Percentiles rank a stretch among this genome's conserved stretches.
These are phyloP conservation scores for Pyxicephalus adspersus DNA, from an alignment of 2,113 vertebrate species.

Conservation along the genomic window DNA sequence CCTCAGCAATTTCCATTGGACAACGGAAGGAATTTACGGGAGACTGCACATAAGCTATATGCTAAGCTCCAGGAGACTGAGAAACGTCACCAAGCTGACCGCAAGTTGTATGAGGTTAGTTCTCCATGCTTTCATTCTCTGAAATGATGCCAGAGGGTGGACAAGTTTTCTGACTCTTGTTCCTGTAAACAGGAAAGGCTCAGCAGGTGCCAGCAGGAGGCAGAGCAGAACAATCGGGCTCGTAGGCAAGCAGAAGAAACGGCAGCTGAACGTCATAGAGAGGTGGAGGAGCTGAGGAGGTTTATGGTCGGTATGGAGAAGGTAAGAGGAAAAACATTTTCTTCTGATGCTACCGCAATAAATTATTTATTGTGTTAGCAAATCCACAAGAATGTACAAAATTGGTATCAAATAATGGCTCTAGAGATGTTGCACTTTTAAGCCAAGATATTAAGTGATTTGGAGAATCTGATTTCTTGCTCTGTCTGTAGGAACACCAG, in stretches of 20 bases:
- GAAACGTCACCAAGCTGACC: constrained; percentile 80
- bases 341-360: no score
- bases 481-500: constrained; percentile 76
- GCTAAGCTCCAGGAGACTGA: constrained; percentile 81
- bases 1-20: constrained; percentile 60
- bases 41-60: constrained; percentile 79
- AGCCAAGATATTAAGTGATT: no score
- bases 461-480: background rate
- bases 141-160: no score
- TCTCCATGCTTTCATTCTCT: fast-evolving
- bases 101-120: constrained; percentile 79
- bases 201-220: constrained; percentile 73
- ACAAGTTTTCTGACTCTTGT: background rate
- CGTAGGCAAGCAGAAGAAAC: constrained; percentile 70
- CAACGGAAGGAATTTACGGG: constrained; percentile 78
- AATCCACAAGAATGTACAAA: no score
- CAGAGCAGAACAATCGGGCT: constrained; percentile 69
- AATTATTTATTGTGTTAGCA: no score
- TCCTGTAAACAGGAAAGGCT: constrained; percentile 71
- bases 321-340: constrained; percentile 62
- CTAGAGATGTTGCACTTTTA: no score
- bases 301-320: constrained; percentile 82
- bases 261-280: constrained; percentile 70
- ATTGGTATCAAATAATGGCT: no score
- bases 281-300: constrained; percentile 80